Conservation (phyloP, 2,797 vertebrate species). For the Geotrypetes seraphini region DNA sequence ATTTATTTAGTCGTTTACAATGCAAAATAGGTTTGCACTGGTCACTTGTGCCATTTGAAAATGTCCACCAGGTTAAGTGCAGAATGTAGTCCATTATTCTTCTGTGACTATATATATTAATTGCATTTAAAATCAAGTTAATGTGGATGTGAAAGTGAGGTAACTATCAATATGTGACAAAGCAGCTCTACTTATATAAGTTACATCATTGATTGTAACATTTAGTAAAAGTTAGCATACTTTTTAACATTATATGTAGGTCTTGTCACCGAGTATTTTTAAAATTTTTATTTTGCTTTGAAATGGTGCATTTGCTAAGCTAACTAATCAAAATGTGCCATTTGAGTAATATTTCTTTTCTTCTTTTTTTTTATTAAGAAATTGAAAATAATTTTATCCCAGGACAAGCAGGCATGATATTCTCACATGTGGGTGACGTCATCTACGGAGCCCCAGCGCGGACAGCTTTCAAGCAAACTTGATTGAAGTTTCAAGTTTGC, state of each 20-base stretch:
- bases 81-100: conserved; percentile 94
- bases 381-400: conserved; percentile 3
- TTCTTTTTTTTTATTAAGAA: conserved; percentile 3
- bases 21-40: conserved; percentile 91
- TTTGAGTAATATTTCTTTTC: conserved; percentile 22
- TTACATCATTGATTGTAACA: conserved; percentile 73
- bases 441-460: too few species aligned
- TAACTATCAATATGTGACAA: conserved; percentile 92
- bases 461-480: too few species aligned
- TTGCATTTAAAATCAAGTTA: conserved; percentile 99
- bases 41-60: conserved; percentile 82
- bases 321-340: too few species aligned
- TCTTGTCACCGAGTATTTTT: conserved; percentile 37
- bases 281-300: conserved; percentile 41
- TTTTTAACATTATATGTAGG: conserved; percentile 45
- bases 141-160: conserved; percentile 95
- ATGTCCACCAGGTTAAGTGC: conserved; percentile 92
- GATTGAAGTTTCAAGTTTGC: too few species aligned
- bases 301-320: conserved; percentile 9
- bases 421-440: too few species aligned
- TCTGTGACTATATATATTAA: conserved; percentile 96
- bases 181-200: conserved; percentile 65
- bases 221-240: conserved; percentile 68
- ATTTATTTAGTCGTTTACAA: conserved; percentile 99
- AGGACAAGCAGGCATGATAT: too few species aligned